phyloP scores from a whole-genome alignment of 2,888 invertebrate species.

The Anticlea derivata region DNA sequence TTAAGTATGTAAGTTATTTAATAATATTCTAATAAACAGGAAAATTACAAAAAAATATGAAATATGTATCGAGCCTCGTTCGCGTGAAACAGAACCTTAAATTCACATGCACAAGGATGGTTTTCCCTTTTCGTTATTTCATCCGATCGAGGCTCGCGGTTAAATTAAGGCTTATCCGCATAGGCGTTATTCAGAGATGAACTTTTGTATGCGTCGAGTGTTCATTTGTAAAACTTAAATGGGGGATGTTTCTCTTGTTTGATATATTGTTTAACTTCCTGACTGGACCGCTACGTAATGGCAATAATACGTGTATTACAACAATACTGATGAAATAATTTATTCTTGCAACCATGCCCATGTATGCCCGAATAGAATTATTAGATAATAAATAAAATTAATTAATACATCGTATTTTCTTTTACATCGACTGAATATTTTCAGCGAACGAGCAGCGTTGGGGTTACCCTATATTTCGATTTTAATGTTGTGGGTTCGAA shows the following conservation, averaged over 20 bases:
- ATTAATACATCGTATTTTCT: constrained; percentile 59
- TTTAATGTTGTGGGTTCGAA: no score
- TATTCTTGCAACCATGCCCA: constrained; percentile 78
- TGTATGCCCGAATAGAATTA: constrained; percentile 80
- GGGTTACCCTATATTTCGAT: no score
- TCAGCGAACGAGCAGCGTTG: no score
- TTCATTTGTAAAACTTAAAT: constrained; percentile 30
- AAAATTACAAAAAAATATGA: constrained; percentile 58
- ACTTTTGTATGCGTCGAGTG: constrained; percentile 55
- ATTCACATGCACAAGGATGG: constrained; percentile 49
- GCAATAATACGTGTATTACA: constrained; percentile 54
- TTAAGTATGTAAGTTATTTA: constrained; percentile 80
- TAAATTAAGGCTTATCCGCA: constrained; percentile 72
- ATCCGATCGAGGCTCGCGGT: constrained; percentile 65
- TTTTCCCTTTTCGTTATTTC: constrained; percentile 60
- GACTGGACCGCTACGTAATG: constrained; percentile 45
- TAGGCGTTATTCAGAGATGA: constrained; percentile 55
- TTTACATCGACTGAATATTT: no score
- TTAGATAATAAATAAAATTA: constrained; percentile 83
- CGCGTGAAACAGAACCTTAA: constrained; percentile 60
- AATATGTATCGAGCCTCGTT: constrained; percentile 68
- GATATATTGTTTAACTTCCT: constrained; percentile 25
- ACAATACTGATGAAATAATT: constrained; percentile 66
- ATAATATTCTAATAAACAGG: constrained; percentile 63
- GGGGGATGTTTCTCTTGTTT: constrained; percentile 24